A percentile compares a stretch with the other conserved stretches of the same genome.
phyloP scores from a whole-genome alignment of 2,113 vertebrate genomes.

The Hepsetus odoe region DNA sequence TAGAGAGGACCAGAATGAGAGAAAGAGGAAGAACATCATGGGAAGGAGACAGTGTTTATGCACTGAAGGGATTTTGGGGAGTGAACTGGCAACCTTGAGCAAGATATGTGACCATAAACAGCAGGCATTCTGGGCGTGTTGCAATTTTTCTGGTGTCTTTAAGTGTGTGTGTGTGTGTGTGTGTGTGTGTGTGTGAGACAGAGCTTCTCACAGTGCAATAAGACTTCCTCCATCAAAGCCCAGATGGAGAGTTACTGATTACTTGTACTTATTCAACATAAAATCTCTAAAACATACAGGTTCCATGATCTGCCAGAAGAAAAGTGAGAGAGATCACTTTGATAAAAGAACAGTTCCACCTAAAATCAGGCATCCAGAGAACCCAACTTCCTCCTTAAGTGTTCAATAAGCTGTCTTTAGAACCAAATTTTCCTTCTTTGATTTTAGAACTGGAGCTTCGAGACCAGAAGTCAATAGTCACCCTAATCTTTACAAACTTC shows the following conservation, averaged over 20 bases:
- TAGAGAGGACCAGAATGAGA: not conserved
- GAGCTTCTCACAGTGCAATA: not conserved
- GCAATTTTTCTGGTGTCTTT: no score
- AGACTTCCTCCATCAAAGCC: not conserved
- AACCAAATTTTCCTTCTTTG: no score
- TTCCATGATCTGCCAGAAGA: not conserved
- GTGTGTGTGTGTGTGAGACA: not conserved
- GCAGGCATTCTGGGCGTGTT: no score
- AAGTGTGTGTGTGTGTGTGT: not conserved
- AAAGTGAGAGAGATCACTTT: not conserved
- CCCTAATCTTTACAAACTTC: no score
- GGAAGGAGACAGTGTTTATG: not conserved
- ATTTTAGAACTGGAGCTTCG: no score
- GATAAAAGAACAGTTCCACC: not conserved
- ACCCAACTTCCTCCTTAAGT: not conserved
- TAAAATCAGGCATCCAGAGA: not conserved
- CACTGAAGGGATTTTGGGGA: not conserved
- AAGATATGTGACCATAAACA: no score
- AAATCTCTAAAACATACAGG: not conserved
- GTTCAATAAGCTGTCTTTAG: not conserved
- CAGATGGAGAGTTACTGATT: not conserved
- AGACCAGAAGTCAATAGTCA: no score
- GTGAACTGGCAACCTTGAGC: not conserved
- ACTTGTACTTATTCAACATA: not conserved
- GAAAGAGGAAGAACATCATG: not conserved